Evolutionary conservation across 2,113 vertebrate genomes (phyloP).

Genomic region (Podilymbus podiceps): DNA sequence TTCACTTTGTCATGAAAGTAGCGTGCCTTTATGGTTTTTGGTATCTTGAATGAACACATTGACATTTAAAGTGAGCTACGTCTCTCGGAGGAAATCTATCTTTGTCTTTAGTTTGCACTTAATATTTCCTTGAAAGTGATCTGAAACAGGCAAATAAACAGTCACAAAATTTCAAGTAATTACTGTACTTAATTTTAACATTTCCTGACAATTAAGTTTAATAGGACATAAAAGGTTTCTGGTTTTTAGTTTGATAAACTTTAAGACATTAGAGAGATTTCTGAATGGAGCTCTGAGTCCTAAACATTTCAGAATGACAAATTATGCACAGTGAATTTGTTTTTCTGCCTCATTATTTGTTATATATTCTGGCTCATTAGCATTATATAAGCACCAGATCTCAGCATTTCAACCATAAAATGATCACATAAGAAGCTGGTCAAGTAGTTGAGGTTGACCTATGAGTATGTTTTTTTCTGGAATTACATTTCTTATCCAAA

Average conservation of each 20-base stretch:
- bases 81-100: neutral
- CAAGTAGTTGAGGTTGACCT: neutral
- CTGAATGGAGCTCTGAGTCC: neutral
- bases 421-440: neutral
- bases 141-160: slow-evolving; percentile 4
- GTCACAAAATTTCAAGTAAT: neutral
- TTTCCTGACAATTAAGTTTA: neutral
- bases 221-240: neutral
- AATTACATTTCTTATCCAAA: neutral
- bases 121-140: neutral
- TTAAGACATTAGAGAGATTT: neutral
- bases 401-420: neutral
- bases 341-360: neutral
- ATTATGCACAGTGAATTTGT: neutral
- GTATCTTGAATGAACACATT: neutral
- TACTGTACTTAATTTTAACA: neutral
- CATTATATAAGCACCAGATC: neutral
- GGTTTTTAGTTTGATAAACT: neutral
- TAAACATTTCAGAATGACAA: neutral
- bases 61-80: neutral
- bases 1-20: neutral
- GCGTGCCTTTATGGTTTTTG: neutral
- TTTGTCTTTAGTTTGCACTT: neutral
- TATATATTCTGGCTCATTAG: neutral
- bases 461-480: neutral